Conservation (phyloP, 2,113 vertebrate genomes). For the Apus apus region DNA sequence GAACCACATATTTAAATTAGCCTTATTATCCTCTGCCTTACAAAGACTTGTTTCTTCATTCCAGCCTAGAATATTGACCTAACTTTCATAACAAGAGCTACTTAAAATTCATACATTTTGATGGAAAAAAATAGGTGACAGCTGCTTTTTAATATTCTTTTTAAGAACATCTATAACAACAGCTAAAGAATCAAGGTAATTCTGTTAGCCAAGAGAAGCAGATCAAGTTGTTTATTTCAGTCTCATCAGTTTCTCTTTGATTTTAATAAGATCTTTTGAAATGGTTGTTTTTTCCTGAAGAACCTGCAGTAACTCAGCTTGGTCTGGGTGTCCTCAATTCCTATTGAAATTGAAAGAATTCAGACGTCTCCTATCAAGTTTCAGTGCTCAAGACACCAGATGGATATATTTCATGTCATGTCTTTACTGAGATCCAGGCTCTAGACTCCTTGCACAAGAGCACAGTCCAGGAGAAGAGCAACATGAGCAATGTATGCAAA, state of each 20-base stretch:
- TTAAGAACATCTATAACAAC: slow-evolving; percentile 16
- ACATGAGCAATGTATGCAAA: neutral
- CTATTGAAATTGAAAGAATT: neutral
- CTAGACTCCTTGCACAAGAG: neutral
- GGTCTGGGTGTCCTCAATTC: neutral
- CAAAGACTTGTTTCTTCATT: neutral
- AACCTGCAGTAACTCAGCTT: neutral
- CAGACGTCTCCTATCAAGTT: neutral
- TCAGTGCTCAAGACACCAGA: neutral
- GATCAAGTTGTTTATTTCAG: neutral
- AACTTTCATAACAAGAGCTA: neutral
- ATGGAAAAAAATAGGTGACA: neutral
- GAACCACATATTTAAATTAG: neutral
- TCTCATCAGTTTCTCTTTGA: neutral
- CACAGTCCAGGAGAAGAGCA: neutral
- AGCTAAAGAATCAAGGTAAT: neutral
- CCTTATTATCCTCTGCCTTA: neutral
- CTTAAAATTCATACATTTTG: slow-evolving; percentile 31
- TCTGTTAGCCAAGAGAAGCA: neutral
- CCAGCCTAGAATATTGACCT: neutral
- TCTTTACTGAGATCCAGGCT: neutral
- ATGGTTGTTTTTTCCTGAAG: neutral
- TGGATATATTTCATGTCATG: neutral
- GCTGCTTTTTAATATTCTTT: slow-evolving; percentile 24
- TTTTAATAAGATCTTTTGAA: slow-evolving; percentile 25